Evolutionary conservation across 2,888 invertebrate species (phyloP).

Genomic region (Hypsopygia costalis): DNA sequence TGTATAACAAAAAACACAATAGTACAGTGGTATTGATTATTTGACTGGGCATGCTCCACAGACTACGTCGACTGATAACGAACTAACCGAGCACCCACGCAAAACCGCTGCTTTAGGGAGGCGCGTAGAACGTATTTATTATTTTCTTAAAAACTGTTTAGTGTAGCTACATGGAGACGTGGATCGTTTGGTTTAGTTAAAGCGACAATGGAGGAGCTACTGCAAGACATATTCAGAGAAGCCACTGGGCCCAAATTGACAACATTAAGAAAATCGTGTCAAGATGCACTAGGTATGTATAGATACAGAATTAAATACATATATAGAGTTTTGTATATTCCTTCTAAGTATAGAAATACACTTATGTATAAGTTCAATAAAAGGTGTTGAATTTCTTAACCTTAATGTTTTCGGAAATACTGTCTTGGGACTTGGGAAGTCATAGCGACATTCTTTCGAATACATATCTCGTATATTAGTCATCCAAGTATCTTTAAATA

Average conservation of each 20-base stretch:
- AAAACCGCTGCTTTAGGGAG: slow-evolving; percentile 12
- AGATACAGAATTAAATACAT: neutral
- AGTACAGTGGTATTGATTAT: slow-evolving; percentile 63
- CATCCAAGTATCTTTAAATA: no score
- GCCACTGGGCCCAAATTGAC: slow-evolving; percentile 89
- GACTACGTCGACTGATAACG: slow-evolving; percentile 52
- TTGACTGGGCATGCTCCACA: slow-evolving; percentile 63
- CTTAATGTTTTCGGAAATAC: no score
- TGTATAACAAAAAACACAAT: slow-evolving; percentile 29
- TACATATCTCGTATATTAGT: no score
- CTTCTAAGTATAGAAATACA: no score
- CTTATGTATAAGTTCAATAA: no score
- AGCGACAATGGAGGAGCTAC: slow-evolving; percentile 90
- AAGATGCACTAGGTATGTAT: slow-evolving; percentile 90
- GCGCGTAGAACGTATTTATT: slow-evolving; percentile 1
- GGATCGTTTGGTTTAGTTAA: neutral
- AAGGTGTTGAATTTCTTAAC: no score
- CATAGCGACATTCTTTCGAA: no score
- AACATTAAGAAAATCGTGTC: slow-evolving; percentile 89
- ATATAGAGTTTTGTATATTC: neutral
- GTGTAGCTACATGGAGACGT: slow-evolving; percentile 8
- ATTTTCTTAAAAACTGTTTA: neutral
- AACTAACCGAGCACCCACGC: slow-evolving; percentile 47
- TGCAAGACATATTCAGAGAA: slow-evolving; percentile 92
- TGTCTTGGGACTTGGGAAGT: no score